A percentile compares a stretch with the other conserved stretches of the same genome.
phyloP scores from a whole-genome alignment of 2,113 vertebrate genomes.

The Phoenicopterus ruber region DNA sequence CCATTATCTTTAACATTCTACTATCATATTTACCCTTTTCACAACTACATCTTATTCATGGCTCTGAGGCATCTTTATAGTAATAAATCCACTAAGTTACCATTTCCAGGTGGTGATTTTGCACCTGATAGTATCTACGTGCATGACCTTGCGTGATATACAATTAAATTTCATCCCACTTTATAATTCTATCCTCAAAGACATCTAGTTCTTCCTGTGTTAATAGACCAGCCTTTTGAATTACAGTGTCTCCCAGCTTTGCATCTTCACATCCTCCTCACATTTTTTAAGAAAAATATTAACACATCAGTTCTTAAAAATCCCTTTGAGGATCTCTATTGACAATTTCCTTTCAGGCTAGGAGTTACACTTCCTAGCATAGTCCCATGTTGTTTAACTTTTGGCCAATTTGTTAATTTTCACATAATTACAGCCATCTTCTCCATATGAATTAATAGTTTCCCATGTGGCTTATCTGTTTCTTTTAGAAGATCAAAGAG shows the following conservation, averaged over 20 bases:
- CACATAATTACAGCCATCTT: slow-evolving; percentile 4
- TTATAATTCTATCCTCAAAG: not conserved
- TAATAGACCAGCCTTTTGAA: not conserved
- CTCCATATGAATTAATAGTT: not conserved
- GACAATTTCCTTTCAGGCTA: not conserved
- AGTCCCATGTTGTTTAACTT: not conserved
- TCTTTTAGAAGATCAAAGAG: slow-evolving; percentile 1
- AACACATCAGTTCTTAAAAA: not conserved
- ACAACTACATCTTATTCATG: not conserved
- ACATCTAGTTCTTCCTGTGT: not conserved
- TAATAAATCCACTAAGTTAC: not conserved
- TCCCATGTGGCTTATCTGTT: not conserved
- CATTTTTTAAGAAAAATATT: not conserved
- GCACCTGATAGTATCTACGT: not conserved
- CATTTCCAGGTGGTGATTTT: not conserved
- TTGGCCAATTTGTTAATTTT: slow-evolving; percentile 22
- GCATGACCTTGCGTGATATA: not conserved
- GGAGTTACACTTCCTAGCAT: not conserved
- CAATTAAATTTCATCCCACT: not conserved
- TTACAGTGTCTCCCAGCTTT: not conserved
- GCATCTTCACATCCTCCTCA: not conserved
- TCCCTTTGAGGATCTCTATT: not conserved
- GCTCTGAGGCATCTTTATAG: not conserved
- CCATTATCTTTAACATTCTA: not conserved
- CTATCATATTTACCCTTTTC: not conserved